Evolutionary conservation across 2,797 vertebrate species (phyloP), one percentile per base, ranked within the genome.

Genomic region (Enteromius anoplus): DNA sequence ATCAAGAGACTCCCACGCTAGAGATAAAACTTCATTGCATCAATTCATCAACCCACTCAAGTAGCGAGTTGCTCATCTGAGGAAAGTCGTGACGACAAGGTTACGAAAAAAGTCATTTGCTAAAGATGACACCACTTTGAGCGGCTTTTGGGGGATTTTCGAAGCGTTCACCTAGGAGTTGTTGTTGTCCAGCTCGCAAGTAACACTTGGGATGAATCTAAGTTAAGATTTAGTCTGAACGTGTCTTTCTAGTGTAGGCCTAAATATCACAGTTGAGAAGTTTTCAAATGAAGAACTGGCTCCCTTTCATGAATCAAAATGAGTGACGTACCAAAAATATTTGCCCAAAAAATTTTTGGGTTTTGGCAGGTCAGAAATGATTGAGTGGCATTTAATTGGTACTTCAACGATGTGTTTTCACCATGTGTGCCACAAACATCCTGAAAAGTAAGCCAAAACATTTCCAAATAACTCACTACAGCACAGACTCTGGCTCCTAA

Each of bases 1-100:
- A 79, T 79, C 62, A 79, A 55, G 47, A 68, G 29, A 68, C 26
- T 79, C 76, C 76, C 76, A 37, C 29, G 45, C 62, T 49, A 66
- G 23, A 66, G 23, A 78, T 51, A 66, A 78, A 78, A 47, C 76
- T 65, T 78, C 62, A 66, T 66, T 66, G 76, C 60, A 34, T 79
- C 64, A 68, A 45, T 79, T 53, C 26, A 55, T 69, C 78, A 49
- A 69, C 40, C 23, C 12, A 15, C 40, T 79, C 62, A 79, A 69
- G 32, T 68, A 79, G 65, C 32, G 29, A 69, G 55, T 23, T 23
- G 77, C 77, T 55, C 47, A 3, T 79, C 76, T 78, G 26, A 66
- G 76, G 37, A 45, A 77, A 62, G 75, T 62, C 75, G 32, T 34
- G 19, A 12, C 29, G 3, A 62, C 75, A 77, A 77, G 55, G 75